Base-by-base conservation (phyloP, 2,797 vertebrate genomes). In the Myotis planiceps region DNA sequence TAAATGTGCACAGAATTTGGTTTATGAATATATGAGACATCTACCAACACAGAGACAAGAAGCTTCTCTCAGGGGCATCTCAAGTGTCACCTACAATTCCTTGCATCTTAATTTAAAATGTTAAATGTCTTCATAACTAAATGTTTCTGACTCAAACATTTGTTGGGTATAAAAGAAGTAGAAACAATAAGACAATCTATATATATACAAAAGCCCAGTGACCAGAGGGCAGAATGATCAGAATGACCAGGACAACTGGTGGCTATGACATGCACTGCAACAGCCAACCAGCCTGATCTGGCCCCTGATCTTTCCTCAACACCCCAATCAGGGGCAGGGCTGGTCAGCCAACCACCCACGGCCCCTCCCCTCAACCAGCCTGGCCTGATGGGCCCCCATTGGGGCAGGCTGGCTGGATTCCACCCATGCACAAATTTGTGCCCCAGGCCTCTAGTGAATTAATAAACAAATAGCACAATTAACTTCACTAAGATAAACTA, bases 11-110 rank as follows among this genome's bases (percentile, higher is more conserved):
- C 55, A 58, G 49, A 58, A n/a, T 81, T 58, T 93, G 68, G 90
- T 97, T 97, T 97, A 92, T 96, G 63, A 96, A 95, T 96, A 86
- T 88, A 79, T 95, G 63, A 9, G 65, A 79, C 81, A 96, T 91
- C 9, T 95, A 82, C 37, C 86, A 88, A 84, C 65, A 69, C 5
- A 81, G 85, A 93, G 58, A 93, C 92, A 95, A 79, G 93, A 91
- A 80, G 53, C 71, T 96, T 58, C 55, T 97, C 78, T 81, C 91
- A 96, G 97, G 97, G 93, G 75, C 87, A 97, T 88, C 85, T 97
- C 96, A 96, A 72, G 72, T 97, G 82, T 97, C 96, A 96, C 94
- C 97, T 97, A 95, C 90, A 96, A 58, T 93, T 97, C 96, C 92
- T 76, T 92, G 85, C 92, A 82, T 96, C 65, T 97, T 97, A 95